phyloP scores from a whole-genome alignment of 23 tunicate genomes.

The Corella eumyota region DNA sequence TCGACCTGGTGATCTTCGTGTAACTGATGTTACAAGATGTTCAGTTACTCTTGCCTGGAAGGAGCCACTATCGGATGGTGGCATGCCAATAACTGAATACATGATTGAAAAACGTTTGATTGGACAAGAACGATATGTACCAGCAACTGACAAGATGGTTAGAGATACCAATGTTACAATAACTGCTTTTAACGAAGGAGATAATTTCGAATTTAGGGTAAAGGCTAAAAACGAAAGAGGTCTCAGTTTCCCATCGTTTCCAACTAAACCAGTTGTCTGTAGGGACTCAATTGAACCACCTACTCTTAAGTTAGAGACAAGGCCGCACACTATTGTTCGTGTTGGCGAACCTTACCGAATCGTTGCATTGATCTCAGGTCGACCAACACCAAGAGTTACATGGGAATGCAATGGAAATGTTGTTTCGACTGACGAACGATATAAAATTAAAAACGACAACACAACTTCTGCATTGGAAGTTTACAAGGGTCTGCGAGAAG shows the following conservation, averaged over 20 bases:
- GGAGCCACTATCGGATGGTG: conserved; percentile 74
- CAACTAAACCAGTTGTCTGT: conserved; percentile 88
- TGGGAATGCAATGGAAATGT: conserved; percentile 67
- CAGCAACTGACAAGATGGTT: conserved; percentile 72
- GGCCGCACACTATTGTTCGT: conserved; percentile 39
- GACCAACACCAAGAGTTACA: conserved; percentile 63
- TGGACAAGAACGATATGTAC: conserved; percentile 78
- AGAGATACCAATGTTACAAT: conserved; percentile 63
- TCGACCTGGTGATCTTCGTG: conserved; percentile 70
- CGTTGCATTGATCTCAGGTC: conserved; percentile 47
- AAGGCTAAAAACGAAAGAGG: conserved; percentile 77
- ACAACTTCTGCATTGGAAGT: conserved; percentile 41
- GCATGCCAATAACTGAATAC: conserved; percentile 59
- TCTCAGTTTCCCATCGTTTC: conserved; percentile 77
- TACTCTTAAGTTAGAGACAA: conserved; percentile 43
- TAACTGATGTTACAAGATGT: conserved; percentile 56
- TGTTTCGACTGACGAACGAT: conserved; percentile 44
- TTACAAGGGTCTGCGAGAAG: conserved; percentile 39
- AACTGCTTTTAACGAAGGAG: conserved; percentile 84
- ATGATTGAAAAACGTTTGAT: conserved; percentile 76
- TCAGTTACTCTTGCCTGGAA: conserved; percentile 80
- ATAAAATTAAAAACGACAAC: conserved; percentile 39
- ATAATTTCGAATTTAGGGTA: conserved; percentile 86
- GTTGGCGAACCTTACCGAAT: conserved; percentile 71
- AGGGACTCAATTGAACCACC: conserved; percentile 87